Evolutionary conservation across 2,797 vertebrate species (phyloP).

Genomic region (Poecilia picta): DNA sequence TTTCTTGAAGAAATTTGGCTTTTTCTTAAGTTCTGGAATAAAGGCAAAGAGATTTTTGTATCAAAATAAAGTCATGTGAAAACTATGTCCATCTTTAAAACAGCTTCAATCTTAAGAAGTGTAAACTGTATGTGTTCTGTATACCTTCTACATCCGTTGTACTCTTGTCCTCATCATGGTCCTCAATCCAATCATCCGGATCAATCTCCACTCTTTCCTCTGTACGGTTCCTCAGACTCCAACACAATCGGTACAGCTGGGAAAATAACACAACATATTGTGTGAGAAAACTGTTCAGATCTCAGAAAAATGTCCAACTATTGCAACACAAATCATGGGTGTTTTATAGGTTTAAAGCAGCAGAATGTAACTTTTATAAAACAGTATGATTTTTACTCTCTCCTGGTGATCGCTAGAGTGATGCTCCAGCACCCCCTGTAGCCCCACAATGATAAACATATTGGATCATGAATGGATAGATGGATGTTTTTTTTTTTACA

Average conservation of each 20-base stretch:
- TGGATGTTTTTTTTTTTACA: too few relatives aligned
- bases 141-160: conserved; percentile 53
- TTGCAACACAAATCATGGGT: not conserved
- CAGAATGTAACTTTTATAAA: too few relatives aligned
- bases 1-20: conserved; percentile 76
- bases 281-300: not conserved
- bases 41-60: not conserved
- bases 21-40: conserved; percentile 57
- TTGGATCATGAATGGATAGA: too few relatives aligned
- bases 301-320: not conserved
- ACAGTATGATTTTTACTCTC: too few relatives aligned
- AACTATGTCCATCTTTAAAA: not conserved
- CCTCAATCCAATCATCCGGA: conserved; percentile 68
- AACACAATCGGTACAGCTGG: conserved; percentile 92
- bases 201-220: conserved; percentile 90
- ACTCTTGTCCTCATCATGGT: conserved; percentile 25
- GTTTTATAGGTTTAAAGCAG: not conserved
- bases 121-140: conserved; percentile 25
- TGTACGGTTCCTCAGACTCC: conserved; percentile 87
- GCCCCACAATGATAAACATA: too few relatives aligned
- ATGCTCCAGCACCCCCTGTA: too few relatives aligned
- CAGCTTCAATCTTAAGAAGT: too few relatives aligned
- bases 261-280: conserved; percentile 21
- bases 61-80: not conserved
- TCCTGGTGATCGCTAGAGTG: too few relatives aligned